Evolutionary conservation across 1,140 invertebrate species (phyloP), one percentile per base, ranked within the genome.

Genomic region (Musca domestica): DNA sequence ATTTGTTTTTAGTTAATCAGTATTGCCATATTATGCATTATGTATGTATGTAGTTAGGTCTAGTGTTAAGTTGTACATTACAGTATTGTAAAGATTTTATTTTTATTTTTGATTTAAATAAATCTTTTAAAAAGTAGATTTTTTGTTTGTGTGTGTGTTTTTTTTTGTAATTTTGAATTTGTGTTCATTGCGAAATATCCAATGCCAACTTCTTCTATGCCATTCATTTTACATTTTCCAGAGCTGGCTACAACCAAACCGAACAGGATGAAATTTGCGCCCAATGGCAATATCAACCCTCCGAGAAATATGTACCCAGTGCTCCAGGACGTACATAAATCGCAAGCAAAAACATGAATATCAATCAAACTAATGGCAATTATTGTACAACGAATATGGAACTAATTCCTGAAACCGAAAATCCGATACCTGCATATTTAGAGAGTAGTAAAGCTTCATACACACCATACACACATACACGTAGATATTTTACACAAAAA

Each of bases 271-370:
- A 76, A 65, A 74, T 88, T 15, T 89, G 88, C 68, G 84, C 86
- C 2, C 85, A 87, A 71, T 88, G 85, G 83, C 85, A 86, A 71
- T 89, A 87, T 71, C 84, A 85, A 69, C 88, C 88, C 4, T 88
- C 87, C 22, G 87, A 88, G 70, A 88, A 88, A 73, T 88, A 88
- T 70, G 76, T 80, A 67, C 78, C 78, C 67, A 80, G 78, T 69
- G 68, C 68, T 15, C 68, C 68, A 14, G 68, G 64, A 47, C 63
- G 63, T 22, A 69, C 63, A 48, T 69, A 69, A 64, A 58, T 3
- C 34, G 2, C 6, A 2, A 9, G 10, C n/a, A 41, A 12, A 7
- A 41, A 9, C 4, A 5, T 12, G 4, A n/a, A n/a, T n/a, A n/a
- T n/a, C n/a, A n/a, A 41, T 41, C 34, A 41, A 41, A 10, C 34